These are phyloP conservation scores for Patella depressa DNA, from an alignment of 2,888 invertebrate species.

Conservation along the genomic window DNA sequence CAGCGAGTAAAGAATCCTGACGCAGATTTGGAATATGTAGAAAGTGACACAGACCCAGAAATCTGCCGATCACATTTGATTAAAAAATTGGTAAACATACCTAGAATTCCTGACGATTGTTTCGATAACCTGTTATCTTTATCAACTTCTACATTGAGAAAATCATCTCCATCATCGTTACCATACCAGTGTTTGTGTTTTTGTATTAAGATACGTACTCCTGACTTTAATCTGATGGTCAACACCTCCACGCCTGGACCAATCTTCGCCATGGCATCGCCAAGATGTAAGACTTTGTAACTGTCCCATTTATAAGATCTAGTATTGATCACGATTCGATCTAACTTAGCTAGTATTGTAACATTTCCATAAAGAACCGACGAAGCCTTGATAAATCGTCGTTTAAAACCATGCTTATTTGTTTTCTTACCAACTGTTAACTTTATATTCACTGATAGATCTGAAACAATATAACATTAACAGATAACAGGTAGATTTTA, in stretches of 20 bases:
- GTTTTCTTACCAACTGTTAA: slow-evolving; percentile 14
- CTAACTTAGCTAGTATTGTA: slow-evolving; percentile 16
- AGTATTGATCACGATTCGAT: slow-evolving; percentile 21
- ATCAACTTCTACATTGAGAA: slow-evolving; percentile 32
- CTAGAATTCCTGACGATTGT: slow-evolving; percentile 27
- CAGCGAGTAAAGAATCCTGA: slow-evolving; percentile 84
- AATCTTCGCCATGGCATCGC: slow-evolving; percentile 17
- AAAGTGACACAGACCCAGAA: slow-evolving; percentile 98
- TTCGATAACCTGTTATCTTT: slow-evolving; percentile 26
- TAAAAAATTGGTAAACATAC: slow-evolving; percentile 11
- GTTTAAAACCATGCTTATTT: not conserved
- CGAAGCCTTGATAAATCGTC: slow-evolving; percentile 23
- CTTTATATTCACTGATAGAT: slow-evolving; percentile 24
- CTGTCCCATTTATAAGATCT: slow-evolving; percentile 7
- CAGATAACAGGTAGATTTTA: too few relatives aligned
- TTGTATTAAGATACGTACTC: slow-evolving; percentile 23
- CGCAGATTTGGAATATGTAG: slow-evolving; percentile 74
- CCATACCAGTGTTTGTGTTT: slow-evolving; percentile 17
- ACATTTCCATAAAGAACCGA: slow-evolving; percentile 17
- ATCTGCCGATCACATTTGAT: slow-evolving; percentile 93
- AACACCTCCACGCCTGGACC: slow-evolving; percentile 12
- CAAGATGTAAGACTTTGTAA: slow-evolving; percentile 1
- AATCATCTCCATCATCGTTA: slow-evolving; percentile 16
- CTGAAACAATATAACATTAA: slow-evolving; percentile 1
- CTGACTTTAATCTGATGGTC: slow-evolving; percentile 23